These are phyloP conservation scores for Triplophysa tibetana DNA, from an alignment of 2,113 vertebrate species.

Conservation along the genomic window DNA sequence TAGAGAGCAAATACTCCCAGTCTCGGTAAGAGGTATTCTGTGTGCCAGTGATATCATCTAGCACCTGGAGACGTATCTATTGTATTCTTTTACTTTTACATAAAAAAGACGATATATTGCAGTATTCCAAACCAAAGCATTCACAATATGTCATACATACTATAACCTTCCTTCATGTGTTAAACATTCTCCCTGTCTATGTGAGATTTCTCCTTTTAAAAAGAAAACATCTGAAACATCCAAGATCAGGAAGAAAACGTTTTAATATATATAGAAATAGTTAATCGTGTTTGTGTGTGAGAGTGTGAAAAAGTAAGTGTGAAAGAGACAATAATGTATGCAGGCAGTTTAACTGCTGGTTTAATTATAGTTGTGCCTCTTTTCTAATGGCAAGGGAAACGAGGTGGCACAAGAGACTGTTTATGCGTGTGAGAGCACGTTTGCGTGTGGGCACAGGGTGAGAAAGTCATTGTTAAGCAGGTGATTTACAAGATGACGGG, in stretches of 20 bases:
- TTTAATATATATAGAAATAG: background rate
- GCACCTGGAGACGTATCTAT: slow-evolving; percentile 12
- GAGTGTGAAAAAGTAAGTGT: slow-evolving; percentile 19
- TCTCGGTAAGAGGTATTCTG: background rate
- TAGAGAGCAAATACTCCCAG: slow-evolving; percentile 48
- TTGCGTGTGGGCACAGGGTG: slow-evolving; percentile 37
- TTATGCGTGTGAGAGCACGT: background rate
- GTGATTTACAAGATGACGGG: slow-evolving; percentile 72
- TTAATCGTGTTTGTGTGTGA: background rate
- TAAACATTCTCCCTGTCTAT: slow-evolving; percentile 15
- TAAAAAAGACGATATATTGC: no score
- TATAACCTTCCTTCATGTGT: background rate
- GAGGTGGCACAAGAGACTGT: slow-evolving; percentile 8
- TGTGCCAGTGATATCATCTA: background rate
- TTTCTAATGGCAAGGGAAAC: slow-evolving; percentile 34
- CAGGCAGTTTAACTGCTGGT: slow-evolving; percentile 57
- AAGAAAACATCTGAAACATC: background rate
- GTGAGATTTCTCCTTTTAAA: background rate
- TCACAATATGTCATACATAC: no score
- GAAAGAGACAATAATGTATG: slow-evolving; percentile 62
- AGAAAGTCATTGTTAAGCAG: slow-evolving; percentile 72
- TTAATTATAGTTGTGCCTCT: slow-evolving; percentile 50
- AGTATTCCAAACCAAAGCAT: background rate
- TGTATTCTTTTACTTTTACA: no score
- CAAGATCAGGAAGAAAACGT: background rate